These are phyloP conservation scores for Lasiurus borealis DNA, from an alignment of 2,113 vertebrate species.

Conservation along the genomic window DNA sequence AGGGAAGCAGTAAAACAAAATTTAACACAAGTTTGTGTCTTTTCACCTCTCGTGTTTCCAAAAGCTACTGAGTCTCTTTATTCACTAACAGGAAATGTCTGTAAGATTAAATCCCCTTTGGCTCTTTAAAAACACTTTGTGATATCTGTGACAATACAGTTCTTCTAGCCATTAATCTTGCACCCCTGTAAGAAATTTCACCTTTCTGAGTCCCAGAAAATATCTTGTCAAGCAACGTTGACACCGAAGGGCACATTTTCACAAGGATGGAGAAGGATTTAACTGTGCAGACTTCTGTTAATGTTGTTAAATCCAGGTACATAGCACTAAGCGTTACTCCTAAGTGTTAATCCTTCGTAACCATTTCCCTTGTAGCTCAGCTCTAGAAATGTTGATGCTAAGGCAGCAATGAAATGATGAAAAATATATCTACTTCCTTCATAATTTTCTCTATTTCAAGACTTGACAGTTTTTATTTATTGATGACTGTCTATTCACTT, in stretches of 20 bases:
- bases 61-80: conserved; percentile 62
- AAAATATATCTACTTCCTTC: not conserved
- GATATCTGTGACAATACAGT: conserved; percentile 37
- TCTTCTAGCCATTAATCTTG: conserved; percentile 70
- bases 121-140: conserved; percentile 53
- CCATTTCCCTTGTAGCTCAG: conserved; percentile 13
- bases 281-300: conserved; percentile 52
- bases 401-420: conserved; percentile 20
- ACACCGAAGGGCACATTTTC: conserved; percentile 54
- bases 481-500: not conserved
- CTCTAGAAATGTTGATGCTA: conserved; percentile 20
- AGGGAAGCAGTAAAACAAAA: conserved; percentile 66
- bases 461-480: not conserved
- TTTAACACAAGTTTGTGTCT: not conserved
- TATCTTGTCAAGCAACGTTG: conserved; percentile 72
- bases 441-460: conserved; percentile 6
- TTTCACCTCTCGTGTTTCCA: not conserved
- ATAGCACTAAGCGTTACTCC: not conserved
- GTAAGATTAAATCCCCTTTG: not conserved
- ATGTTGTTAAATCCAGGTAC: conserved; percentile 38
- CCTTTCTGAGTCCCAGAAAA: conserved; percentile 60
- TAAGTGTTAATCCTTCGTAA: conserved; percentile 58
- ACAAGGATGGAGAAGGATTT: conserved; percentile 65
- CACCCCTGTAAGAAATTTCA: conserved; percentile 65
- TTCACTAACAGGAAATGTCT: conserved; percentile 50